Evolutionary conservation across 2,797 vertebrate genomes (phyloP).

Genomic region (Pseudocheirus occidentalis): DNA sequence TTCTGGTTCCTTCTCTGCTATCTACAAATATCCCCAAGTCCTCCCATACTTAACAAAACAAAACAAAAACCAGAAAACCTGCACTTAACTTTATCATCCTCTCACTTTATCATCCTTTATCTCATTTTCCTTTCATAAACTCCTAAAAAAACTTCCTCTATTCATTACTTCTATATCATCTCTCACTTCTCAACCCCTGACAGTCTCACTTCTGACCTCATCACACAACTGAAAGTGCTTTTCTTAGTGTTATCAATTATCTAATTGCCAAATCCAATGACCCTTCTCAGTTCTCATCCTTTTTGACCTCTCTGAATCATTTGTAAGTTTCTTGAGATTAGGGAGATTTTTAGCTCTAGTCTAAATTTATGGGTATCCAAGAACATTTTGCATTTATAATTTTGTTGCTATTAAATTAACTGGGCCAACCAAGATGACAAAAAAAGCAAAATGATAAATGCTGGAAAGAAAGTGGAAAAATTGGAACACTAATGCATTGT

Average conservation of each 20-base stretch:
- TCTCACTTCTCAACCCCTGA: neutral
- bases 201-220: neutral
- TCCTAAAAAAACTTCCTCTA: no score
- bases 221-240: neutral
- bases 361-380: neutral
- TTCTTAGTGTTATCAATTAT: neutral
- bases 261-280: neutral
- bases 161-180: neutral
- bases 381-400: neutral
- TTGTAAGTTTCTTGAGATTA: neutral
- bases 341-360: neutral
- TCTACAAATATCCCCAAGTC: neutral
- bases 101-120: neutral
- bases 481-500: no score
- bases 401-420: neutral
- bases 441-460: no score
- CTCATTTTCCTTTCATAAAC: neutral
- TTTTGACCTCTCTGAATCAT: neutral
- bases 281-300: neutral
- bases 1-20: neutral
- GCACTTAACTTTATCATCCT: neutral
- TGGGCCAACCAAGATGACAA: neutral
- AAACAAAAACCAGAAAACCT: neutral
- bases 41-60: neutral
- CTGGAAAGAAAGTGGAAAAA: no score